These are phyloP conservation scores for Styela clava DNA, from an alignment of 23 tunicate genomes.

Conservation along the genomic window DNA sequence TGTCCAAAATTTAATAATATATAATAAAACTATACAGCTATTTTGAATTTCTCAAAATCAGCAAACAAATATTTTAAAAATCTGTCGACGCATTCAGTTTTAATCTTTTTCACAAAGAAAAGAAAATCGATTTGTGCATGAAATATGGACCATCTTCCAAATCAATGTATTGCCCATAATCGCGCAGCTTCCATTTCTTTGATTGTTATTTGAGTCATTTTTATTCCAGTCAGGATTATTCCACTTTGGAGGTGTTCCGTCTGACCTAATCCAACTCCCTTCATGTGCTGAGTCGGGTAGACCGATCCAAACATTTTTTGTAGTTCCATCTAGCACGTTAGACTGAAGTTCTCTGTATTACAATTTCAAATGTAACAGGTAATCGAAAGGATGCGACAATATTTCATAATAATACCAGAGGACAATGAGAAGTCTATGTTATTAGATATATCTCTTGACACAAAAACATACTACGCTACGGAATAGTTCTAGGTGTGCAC, in stretches of 20 bases:
- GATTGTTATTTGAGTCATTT: neutral
- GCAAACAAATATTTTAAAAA: too few species aligned
- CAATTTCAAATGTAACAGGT: too few species aligned
- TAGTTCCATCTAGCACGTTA: neutral
- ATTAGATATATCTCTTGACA: too few species aligned
- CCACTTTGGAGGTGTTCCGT: neutral
- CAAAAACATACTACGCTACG: too few species aligned
- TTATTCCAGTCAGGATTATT: neutral
- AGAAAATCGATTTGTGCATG: neutral
- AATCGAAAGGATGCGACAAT: too few species aligned
- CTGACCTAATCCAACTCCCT: neutral
- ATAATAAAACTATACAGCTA: too few species aligned
- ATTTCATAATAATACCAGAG: too few species aligned
- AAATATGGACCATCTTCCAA: neutral
- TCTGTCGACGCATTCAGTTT: too few species aligned
- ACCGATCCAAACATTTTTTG: neutral
- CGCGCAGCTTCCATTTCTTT: neutral
- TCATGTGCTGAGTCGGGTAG: neutral
- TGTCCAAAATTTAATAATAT: too few species aligned
- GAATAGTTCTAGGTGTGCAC: too few species aligned
- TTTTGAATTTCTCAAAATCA: too few species aligned
- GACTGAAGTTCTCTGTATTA: neutral
- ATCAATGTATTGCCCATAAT: neutral
- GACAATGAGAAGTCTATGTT: too few species aligned
- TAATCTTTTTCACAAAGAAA: neutral